Conservation (phyloP, 2,113 vertebrate species). For the Poecile atricapillus region DNA sequence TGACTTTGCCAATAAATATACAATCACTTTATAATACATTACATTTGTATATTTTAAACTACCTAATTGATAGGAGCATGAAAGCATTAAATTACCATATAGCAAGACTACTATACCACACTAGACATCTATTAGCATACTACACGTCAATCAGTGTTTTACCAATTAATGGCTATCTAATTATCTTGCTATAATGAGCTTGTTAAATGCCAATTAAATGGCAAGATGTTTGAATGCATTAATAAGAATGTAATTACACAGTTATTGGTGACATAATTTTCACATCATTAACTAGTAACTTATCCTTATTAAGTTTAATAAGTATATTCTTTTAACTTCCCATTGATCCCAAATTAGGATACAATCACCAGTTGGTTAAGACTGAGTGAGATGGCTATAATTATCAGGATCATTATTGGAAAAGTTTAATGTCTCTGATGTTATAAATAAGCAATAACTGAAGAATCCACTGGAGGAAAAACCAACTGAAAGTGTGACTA, state of each 20-base stretch:
- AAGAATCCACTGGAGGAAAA: not conserved
- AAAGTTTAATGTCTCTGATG: slow-evolving; percentile 15
- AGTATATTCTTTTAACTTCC: slow-evolving; percentile 67
- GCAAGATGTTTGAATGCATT: slow-evolving; percentile 73
- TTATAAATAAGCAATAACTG: slow-evolving; percentile 17
- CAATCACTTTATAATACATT: slow-evolving; percentile 52
- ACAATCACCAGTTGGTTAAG: slow-evolving; percentile 8
- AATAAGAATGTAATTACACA: slow-evolving; percentile 77
- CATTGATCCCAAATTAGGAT: slow-evolving; percentile 64
- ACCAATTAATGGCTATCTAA: slow-evolving; percentile 78
- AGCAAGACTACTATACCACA: slow-evolving; percentile 50
- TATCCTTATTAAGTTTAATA: slow-evolving; percentile 66
- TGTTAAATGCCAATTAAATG: slow-evolving; percentile 76
- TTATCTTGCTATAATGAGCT: slow-evolving; percentile 73
- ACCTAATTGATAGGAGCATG: slow-evolving; percentile 59
- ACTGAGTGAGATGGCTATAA: slow-evolving; percentile 26
- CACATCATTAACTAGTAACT: slow-evolving; percentile 70
- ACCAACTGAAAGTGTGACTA: not conserved
- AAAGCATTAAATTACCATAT: slow-evolving; percentile 70
- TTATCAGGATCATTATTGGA: slow-evolving; percentile 31
- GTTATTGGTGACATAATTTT: slow-evolving; percentile 73
- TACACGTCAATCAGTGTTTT: slow-evolving; percentile 72
- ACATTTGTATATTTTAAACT: slow-evolving; percentile 60
- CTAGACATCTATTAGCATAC: slow-evolving; percentile 66
- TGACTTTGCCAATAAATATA: slow-evolving; percentile 59